Base-by-base conservation (phyloP, 2,113 vertebrate genomes). In the Pitta sordida region DNA sequence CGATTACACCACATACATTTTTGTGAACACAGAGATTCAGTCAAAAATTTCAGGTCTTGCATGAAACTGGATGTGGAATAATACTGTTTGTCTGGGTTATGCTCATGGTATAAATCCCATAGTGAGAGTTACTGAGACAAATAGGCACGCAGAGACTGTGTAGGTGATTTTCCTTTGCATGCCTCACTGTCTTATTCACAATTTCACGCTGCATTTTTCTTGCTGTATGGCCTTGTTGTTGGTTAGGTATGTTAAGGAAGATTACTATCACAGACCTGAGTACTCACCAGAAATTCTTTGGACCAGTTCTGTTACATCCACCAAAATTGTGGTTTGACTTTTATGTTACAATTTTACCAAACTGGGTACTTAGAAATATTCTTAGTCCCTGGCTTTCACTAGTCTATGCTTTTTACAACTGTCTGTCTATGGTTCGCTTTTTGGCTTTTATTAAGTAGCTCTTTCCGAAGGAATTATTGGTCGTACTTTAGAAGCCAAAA, bases 11-110 rank as follows among this genome's bases (percentile, higher is more conserved):
- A 74, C 9, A 51, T 63, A 75, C 8, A 63, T 76, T 91, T 78
- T 48, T 79, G 21, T 79, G 37, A 90, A 67, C 9, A 43, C 6
- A 63, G 51, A 86, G 59, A 83, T 51, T 15, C 27, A 83, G 52
- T 86, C 43, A 60, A 80, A 86, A 88, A 81, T 78, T 56, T 94
- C 48, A 63, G 13, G 78, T 86, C 52, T 52, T 74, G 17, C 69
- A 81, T 71, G 88, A 86, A 85, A 68, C 59, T 86, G 78, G 77
- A 90, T 91, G 32, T 84, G 48, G 64, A 77, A 68, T 96, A 94
- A 88, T 86, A 59, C 65, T 63, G 32, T 93, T 95, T 96, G 71
- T 90, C 68, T 90, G 83, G 59, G 76, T 83, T 88, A 69, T 70
- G 86, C 69, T 96, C 36, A 65, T 62, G 59, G 32, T 67, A 52